A percentile compares a stretch with the other conserved stretches of the same genome.
Conservation (phyloP, 92 coral and sea anemone species). For the Desmophyllum pertusum region DNA sequence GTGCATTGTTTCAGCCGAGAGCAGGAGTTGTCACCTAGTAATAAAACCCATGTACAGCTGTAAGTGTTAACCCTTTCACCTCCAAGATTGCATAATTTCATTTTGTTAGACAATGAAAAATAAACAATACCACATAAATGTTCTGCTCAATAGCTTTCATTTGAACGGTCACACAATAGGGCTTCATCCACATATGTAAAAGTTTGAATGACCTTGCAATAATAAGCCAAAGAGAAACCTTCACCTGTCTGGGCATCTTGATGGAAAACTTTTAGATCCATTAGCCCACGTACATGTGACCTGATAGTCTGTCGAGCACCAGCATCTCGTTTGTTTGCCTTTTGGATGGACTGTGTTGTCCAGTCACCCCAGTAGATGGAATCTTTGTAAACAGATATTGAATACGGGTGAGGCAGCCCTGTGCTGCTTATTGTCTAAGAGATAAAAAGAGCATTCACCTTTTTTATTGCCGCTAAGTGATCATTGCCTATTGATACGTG, state of each 20-base stretch:
- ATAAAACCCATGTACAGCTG: not conserved
- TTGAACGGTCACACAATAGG: not conserved
- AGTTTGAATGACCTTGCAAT: too few species aligned
- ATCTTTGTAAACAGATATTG: slow-evolving; percentile 78
- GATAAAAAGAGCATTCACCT: not conserved
- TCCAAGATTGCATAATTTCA: not conserved
- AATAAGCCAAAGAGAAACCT: not conserved
- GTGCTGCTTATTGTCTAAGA: slow-evolving; percentile 54
- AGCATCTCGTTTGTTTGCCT: slow-evolving; percentile 70
- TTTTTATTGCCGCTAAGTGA: too few species aligned
- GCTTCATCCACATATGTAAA: too few species aligned
- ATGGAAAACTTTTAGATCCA: slow-evolving; percentile 90
- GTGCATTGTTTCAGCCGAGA: slow-evolving; percentile 50
- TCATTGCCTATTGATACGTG: too few species aligned
- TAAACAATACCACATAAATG: not conserved
- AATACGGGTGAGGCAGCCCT: slow-evolving; percentile 88
- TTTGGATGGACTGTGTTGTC: slow-evolving; percentile 79
- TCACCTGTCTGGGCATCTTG: slow-evolving; percentile 80
- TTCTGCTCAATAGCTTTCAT: not conserved
- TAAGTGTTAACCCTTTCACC: not conserved
- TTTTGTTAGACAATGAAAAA: not conserved
- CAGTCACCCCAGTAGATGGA: slow-evolving; percentile 98
- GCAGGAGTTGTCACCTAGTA: slow-evolving; percentile 74
- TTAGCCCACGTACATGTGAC: slow-evolving; percentile 57
- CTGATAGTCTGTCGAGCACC: slow-evolving; percentile 64